phyloP scores from a whole-genome alignment of 2,797 vertebrate genomes.

The Leucoraja ocellata region DNA sequence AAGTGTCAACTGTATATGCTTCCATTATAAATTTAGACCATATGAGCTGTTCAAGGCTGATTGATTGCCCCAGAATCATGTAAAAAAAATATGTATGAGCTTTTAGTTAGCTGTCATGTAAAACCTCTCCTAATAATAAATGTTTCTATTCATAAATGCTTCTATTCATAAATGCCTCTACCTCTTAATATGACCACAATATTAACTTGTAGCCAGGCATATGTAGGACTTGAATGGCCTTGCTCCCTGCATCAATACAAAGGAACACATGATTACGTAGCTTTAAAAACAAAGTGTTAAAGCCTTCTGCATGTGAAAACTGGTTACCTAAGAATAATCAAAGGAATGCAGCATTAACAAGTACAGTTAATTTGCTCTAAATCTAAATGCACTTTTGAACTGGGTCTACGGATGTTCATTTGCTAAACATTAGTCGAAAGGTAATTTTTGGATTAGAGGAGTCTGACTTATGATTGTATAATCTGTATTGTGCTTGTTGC shows the following conservation, averaged over 20 bases:
- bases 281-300: not conserved
- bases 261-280: not conserved
- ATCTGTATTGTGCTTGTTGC: not conserved
- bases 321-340: not conserved
- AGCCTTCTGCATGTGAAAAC: not conserved
- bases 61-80: not conserved
- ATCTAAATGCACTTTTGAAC: not conserved
- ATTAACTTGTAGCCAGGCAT: not conserved
- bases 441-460: too few relatives aligned
- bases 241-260: not conserved
- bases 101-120: slow-evolving; percentile 14
- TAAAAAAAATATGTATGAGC: not conserved
- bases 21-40: slow-evolving; percentile 20
- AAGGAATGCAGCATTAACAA: not conserved
- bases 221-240: not conserved
- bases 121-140: not conserved
- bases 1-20: not conserved
- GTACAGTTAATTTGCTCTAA: not conserved
- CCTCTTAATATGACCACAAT: not conserved
- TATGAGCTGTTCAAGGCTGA: not conserved
- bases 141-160: not conserved
- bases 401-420: not conserved
- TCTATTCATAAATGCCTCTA: not conserved
- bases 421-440: not conserved
- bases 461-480: not conserved